These are phyloP conservation scores for Galaxias olidus DNA, from an alignment of 2,797 vertebrate genomes.

Conservation along the genomic window DNA sequence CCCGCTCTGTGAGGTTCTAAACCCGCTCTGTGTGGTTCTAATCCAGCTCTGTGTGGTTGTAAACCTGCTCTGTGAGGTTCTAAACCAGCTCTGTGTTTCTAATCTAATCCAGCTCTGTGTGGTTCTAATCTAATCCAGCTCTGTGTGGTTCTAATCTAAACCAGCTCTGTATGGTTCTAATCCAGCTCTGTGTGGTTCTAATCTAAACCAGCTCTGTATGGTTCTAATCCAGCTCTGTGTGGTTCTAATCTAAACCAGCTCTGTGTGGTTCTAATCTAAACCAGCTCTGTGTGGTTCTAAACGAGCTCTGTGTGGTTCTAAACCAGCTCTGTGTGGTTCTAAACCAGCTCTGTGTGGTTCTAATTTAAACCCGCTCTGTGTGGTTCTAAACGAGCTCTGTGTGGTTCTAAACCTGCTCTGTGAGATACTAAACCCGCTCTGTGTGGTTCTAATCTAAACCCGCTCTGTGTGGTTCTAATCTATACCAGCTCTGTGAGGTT, in stretches of 20 bases:
- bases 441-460: slow-evolving; percentile 19
- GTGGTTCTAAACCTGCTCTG: slow-evolving; percentile 94
- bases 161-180: neutral
- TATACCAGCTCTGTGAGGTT: neutral
- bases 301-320: no score
- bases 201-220: slow-evolving; percentile 64
- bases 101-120: no score
- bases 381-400: slow-evolving; percentile 82
- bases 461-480: neutral
- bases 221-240: no score
- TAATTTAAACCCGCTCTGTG: neutral
- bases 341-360: slow-evolving; percentile 17
- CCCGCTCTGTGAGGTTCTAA: neutral
- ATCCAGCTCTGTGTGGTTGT: no score
- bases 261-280: slow-evolving; percentile 58
- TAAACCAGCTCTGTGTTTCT: slow-evolving; percentile 17
- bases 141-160: no score
- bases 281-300: no score
- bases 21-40: no score
- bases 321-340: no score
- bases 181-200: neutral
- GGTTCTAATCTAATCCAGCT: neutral
- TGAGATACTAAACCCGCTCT: no score
- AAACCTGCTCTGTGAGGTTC: neutral
- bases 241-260: neutral